Evolutionary conservation across 2,113 vertebrate genomes (phyloP), one percentile per base, ranked within the genome.

Genomic region (Parus major): DNA sequence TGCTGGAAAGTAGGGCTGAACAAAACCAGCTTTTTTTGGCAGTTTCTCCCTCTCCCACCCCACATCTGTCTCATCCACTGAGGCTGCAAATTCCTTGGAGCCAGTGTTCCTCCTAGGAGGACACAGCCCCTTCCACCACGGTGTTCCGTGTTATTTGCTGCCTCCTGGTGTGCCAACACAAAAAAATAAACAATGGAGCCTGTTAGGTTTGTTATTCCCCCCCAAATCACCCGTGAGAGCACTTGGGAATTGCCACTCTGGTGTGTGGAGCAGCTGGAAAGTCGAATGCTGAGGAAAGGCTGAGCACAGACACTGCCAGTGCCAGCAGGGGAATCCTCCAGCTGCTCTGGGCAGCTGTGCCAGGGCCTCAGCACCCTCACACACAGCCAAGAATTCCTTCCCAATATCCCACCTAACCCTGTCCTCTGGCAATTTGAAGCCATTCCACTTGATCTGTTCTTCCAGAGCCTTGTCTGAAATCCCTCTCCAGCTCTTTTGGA

Each of bases 311-410:
- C 28, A 3, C 42, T 29, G 36, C 47, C 75, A 55, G 23, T 4
- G 35, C 63, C 68, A 39, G 36, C 21, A 71, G 7, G 3, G 53
- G 49, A 39, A 44, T 19, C 4, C 44, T 63, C 44, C 46, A 52
- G 56, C 20, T 39, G 49, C 52, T 57, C n/a, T 9, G 12, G 24
- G n/a, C 39, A 42, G 42, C 77, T 52, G 44, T 73, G 33, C 77
- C 86, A 73, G 33, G 50, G 33, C 19, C 52, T 52, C 1, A 0
- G 2, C 52, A 0, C 15, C 28, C 44, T 73, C 33, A 7, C 36
- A 36, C 33, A 7, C 36, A 36, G 12, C 0, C 0, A 42, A 4
- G 1, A 27, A 75, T 52, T 59, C 9, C 4, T 12, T 29, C 33
- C 46, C 52, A 39, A 4, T 12, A 39, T n/a, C 23, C 28, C 78